Evolutionary conservation across 2,888 invertebrate species (phyloP), one percentile per base, ranked within the genome.

Genomic region (Labia minor): DNA sequence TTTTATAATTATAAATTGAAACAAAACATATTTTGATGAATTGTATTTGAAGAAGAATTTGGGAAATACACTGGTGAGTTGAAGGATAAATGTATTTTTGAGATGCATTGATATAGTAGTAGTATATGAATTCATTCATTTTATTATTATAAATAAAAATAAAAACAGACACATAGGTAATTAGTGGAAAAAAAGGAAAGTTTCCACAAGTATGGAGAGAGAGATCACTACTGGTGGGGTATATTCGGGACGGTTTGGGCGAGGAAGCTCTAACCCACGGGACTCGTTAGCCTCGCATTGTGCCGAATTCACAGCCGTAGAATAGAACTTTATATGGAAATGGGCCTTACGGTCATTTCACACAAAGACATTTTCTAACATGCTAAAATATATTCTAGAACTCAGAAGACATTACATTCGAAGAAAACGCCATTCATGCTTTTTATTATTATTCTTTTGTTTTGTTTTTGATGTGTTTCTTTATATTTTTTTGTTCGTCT

Each of bases 281-380:
- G 49, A 49, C 49, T 49, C 49, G 49, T 49, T 49, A 49, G 49
- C 49, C 49, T 49, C n/a, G 49, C 49, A 49, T 49, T 49, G 49
- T 49, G 49, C 49, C 14, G n/a, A 11, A 49, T 49, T 49, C 49
- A 49, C 49, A 49, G 49, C 49, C 49, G 49, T 49, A 49, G 49
- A 49, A 49, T 4, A 49, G 49, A 49, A 49, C 49, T 49, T 49
- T 49, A 49, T 49, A 49, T 49, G 49, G 49, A 49, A 49, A 49
- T 49, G 49, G 49, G 49, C 49, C 49, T 49, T 49, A 49, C 49
- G 49, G 49, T 49, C 49, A 49, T 49, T 49, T 49, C 49, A 49
- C 49, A 49, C 49, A 49, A 49, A 49, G 49, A 49, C 49, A 14
- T 49, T 49, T 49, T 49, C 49, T 14, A 49, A 49, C 49, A 49